These are phyloP conservation scores for Pachypanchax playfairii DNA, from an alignment of 2,113 vertebrate genomes.

Conservation along the genomic window DNA sequence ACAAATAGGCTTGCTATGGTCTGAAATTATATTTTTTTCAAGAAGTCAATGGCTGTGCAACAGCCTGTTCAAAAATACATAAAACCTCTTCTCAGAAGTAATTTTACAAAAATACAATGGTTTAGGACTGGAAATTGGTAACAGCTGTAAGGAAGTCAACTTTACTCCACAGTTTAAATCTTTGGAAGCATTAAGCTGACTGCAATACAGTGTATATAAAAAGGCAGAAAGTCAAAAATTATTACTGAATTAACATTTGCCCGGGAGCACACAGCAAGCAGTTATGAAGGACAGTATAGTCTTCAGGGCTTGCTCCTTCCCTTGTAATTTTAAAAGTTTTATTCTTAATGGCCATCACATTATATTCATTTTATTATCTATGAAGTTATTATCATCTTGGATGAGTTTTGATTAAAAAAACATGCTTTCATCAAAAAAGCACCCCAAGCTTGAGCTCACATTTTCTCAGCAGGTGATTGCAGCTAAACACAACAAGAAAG, in stretches of 20 bases:
- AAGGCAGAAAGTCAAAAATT: slow-evolving; percentile 58
- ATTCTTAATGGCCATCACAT: slow-evolving; percentile 58
- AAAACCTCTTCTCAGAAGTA: not conserved
- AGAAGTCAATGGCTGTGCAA: not conserved
- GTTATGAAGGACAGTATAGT: slow-evolving; percentile 54
- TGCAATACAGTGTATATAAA: slow-evolving; percentile 33
- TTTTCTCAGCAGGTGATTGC: no score
- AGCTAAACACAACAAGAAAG: no score
- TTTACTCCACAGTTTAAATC: slow-evolving; percentile 39
- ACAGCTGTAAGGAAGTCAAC: no score
- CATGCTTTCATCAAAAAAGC: slow-evolving; percentile 43
- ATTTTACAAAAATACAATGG: not conserved
- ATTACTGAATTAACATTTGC: slow-evolving; percentile 47
- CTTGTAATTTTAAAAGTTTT: slow-evolving; percentile 64
- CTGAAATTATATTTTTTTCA: not conserved
- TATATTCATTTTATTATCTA: slow-evolving; percentile 60
- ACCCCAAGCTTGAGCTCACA: slow-evolving; percentile 29
- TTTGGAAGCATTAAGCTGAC: slow-evolving; percentile 31
- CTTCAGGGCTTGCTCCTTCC: slow-evolving; percentile 60
- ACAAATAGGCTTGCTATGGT: not conserved
- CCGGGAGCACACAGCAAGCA: slow-evolving; percentile 44
- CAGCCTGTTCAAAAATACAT: no score
- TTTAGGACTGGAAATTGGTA: no score
- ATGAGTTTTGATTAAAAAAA: slow-evolving; percentile 66
- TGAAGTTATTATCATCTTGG: slow-evolving; percentile 45